Conservation (phyloP, 2,797 vertebrate species). For the Acestrorhynchus altus region DNA sequence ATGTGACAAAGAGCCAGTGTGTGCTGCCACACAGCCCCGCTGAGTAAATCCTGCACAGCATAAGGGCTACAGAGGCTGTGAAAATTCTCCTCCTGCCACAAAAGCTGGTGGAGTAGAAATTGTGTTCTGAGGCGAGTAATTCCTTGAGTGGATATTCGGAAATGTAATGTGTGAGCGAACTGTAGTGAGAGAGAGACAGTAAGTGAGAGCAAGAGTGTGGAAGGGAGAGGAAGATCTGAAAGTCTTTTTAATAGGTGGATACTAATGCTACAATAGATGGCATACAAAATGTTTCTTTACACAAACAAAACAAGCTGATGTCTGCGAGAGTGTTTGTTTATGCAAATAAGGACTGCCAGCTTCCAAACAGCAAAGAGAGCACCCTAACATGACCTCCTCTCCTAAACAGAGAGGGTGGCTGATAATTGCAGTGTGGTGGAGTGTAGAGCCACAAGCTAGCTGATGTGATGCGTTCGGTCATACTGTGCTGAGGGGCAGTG, state of each 20-base stretch:
- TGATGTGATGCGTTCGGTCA: constrained; percentile 42
- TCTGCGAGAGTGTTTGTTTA: not conserved
- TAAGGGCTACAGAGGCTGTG: constrained; percentile 69
- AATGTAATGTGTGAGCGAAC: not conserved
- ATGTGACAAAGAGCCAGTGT: constrained; percentile 64
- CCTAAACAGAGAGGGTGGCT: not conserved
- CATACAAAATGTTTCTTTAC: not conserved
- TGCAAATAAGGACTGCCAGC: not conserved
- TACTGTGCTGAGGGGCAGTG: constrained; percentile 27
- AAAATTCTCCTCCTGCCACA: constrained; percentile 39
- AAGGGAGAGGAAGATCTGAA: constrained; percentile 8
- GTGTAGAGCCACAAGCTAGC: constrained; percentile 25
- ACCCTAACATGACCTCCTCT: not conserved
- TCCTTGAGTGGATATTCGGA: constrained; percentile 37
- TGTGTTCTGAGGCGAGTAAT: constrained; percentile 39
- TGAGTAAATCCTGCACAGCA: constrained; percentile 70
- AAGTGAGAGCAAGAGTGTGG: not conserved
- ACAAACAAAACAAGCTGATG: not conserved
- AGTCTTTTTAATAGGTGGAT: not conserved
- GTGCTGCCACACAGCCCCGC: constrained; percentile 61
- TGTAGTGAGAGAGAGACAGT: not conserved
- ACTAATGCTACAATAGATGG: not conserved
- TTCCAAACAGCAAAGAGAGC: not conserved
- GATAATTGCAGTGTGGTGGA: not conserved
- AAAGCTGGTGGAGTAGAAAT: constrained; percentile 32